Percentiles rank a stretch among this genome's conserved stretches.
Evolutionary conservation across 2,888 invertebrate genomes (phyloP).

Genomic region (Gisinianus flammeolus): DNA sequence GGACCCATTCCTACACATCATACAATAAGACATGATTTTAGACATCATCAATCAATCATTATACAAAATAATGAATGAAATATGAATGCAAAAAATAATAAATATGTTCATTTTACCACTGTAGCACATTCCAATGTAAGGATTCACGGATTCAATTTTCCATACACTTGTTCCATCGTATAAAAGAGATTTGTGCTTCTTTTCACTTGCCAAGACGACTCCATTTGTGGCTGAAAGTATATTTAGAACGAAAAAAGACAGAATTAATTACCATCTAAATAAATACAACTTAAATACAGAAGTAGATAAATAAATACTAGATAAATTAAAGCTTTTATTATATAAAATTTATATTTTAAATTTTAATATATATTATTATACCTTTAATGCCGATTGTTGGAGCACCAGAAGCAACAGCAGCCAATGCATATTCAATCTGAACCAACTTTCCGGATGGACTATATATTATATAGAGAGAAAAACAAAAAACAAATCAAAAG

Average conservation of each 20-base stretch:
- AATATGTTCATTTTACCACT: slow-evolving; percentile 67
- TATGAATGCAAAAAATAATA: neutral
- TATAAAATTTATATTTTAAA: neutral
- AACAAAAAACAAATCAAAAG: neutral
- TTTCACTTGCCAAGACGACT: slow-evolving; percentile 97
- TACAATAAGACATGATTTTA: neutral
- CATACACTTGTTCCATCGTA: slow-evolving; percentile 97
- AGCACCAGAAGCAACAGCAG: slow-evolving; percentile 97
- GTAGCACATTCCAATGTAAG: slow-evolving; percentile 97
- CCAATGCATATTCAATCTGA: slow-evolving; percentile 99
- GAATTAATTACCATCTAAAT: neutral
- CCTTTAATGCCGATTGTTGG: slow-evolving; percentile 99
- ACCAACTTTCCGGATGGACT: slow-evolving; percentile 99
- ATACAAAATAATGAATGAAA: too few relatives aligned
- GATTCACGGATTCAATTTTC: slow-evolving; percentile 94
- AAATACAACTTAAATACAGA: neutral
- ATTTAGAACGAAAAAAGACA: slow-evolving; percentile 3
- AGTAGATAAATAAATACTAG: neutral
- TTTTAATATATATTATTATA: slow-evolving; percentile 61
- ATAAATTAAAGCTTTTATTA: too few relatives aligned
- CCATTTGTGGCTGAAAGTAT: slow-evolving; percentile 86
- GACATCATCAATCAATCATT: neutral
- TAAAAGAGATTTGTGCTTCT: slow-evolving; percentile 95
- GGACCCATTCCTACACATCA: slow-evolving; percentile 87
- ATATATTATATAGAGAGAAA: slow-evolving; percentile 49